phyloP scores from a whole-genome alignment of 1,140 invertebrate genomes.

The Heliconius hermathena region DNA sequence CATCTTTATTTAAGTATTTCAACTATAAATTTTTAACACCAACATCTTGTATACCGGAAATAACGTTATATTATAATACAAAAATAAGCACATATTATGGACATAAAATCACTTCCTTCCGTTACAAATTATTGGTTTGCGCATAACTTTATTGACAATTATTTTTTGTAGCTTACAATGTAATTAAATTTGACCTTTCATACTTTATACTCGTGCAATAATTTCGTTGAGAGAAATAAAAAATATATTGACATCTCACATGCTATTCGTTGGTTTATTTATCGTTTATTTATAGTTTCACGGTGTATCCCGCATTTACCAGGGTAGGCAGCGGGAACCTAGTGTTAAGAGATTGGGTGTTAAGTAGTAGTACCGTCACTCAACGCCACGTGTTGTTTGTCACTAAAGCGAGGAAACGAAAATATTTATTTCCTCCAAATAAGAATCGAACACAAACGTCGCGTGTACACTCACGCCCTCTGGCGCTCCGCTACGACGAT shows the following conservation, averaged over 20 bases:
- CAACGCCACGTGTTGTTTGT: no score
- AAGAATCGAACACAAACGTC: no score
- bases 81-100: background rate
- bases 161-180: background rate
- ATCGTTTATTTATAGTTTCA: background rate
- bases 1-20: background rate
- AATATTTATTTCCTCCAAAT: no score
- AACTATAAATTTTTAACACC: background rate
- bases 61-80: background rate
- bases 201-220: background rate
- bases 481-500: no score
- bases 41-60: background rate
- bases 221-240: background rate
- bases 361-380: no score
- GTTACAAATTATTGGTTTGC: conserved; percentile 3
- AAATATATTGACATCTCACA: background rate
- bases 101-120: background rate
- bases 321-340: no score
- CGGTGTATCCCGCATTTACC: no score
- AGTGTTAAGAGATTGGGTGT: no score
- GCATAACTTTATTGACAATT: background rate
- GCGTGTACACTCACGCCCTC: no score
- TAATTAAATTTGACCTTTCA: conserved; percentile 3
- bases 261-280: background rate
- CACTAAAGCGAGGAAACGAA: accelerated